Base-by-base conservation (phyloP, 53 echinoderm and acorn worm species). In the Crossaster papposus region DNA sequence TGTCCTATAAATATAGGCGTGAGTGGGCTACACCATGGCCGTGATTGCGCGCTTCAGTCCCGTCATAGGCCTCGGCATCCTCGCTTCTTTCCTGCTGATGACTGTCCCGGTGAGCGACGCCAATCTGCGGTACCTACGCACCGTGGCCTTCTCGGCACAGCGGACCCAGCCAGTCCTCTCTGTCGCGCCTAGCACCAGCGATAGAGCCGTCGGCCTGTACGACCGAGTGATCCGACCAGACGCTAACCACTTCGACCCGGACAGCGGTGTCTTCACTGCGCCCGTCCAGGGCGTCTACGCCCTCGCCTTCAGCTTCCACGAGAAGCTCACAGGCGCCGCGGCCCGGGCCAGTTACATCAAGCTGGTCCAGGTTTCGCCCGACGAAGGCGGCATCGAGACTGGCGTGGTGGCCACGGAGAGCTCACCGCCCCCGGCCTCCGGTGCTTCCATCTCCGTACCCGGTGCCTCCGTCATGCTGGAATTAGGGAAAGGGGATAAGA, bases 81-180 rank as follows among this genome's bases (percentile, higher is more conserved):
- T 68, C 68, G n/a, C n/a, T n/a, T n/a, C n/a, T n/a, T n/a, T n/a
- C n/a, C n/a, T n/a, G n/a, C 35, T 83, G 10, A 2, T 38, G 44
- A 2, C 83, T 38, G 68, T 51, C 68, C 53, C 51, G 11, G 23
- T 62, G 62, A 23, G 3, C 12, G 51, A 84, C 24, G 84, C 52
- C 22, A 84, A 84, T 32, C 10, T 84, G 30, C 84, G 73, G 14
- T 84, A 84, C 73, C 84, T 84, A 32, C 84, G 84, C 84, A 84
- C 84, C 22, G 84, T 84, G 51, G 84, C 84, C 29, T 84, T 84
- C 72, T 84, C 84, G 84, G 84, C 72, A 50, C 71, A 50, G 84
- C 70, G 84, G 24, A 84, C 72, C 52, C 30, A 51, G 17, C 51
- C 51, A 9, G 84, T 84, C 26, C 37, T 5, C 13, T 50, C 64